Evolutionary conservation across 2,113 vertebrate genomes (phyloP).

Genomic region (Salminus brasiliensis): DNA sequence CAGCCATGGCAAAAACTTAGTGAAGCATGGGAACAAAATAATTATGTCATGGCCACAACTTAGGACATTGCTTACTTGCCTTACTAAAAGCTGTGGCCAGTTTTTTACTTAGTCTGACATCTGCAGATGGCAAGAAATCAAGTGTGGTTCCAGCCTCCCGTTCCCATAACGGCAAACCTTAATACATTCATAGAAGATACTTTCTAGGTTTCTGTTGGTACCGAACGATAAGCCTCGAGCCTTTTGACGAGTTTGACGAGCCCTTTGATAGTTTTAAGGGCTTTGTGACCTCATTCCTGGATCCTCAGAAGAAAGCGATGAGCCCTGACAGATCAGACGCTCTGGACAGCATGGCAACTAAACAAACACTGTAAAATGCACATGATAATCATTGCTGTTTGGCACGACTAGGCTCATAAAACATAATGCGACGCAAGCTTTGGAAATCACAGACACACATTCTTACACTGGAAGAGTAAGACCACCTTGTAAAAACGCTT

Average conservation of each 20-base stretch:
- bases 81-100: too few relatives aligned
- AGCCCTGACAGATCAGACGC: background rate
- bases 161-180: too few relatives aligned
- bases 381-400: background rate
- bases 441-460: background rate
- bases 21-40: too few relatives aligned
- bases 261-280: background rate
- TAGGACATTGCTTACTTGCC: too few relatives aligned
- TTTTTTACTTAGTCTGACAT: too few relatives aligned
- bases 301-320: background rate
- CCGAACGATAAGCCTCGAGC: too few relatives aligned
- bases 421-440: background rate
- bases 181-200: too few relatives aligned
- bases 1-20: too few relatives aligned
- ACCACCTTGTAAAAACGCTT: constrained; percentile 15
- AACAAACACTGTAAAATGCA: background rate
- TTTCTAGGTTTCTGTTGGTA: too few relatives aligned
- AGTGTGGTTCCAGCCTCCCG: too few relatives aligned
- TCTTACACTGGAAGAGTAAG: background rate
- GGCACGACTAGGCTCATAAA: background rate
- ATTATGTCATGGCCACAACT: too few relatives aligned
- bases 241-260: background rate
- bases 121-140: background rate
- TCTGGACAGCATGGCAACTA: background rate
- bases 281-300: background rate